These are phyloP conservation scores for Lycophotia porphyrea DNA, from an alignment of 2,888 invertebrate genomes.

Conservation along the genomic window DNA sequence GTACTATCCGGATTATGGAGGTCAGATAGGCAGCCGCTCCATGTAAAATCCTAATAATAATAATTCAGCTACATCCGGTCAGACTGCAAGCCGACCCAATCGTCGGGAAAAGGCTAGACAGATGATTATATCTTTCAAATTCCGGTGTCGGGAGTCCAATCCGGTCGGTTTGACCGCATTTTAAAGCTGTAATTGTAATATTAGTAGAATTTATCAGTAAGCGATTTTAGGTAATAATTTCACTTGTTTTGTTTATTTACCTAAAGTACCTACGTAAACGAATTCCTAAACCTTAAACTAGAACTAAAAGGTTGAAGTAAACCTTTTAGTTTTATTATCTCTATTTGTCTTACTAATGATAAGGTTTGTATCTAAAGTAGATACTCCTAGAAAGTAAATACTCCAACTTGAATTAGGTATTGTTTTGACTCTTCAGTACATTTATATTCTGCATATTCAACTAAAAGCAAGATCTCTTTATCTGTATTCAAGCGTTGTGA, in stretches of 20 bases:
- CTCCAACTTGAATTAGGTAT: conserved; percentile 12
- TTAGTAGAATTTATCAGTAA: not conserved
- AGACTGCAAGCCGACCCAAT: too few species aligned
- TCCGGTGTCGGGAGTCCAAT: too few species aligned
- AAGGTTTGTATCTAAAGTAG: conserved; percentile 16
- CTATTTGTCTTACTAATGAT: conserved; percentile 23
- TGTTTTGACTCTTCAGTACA: not conserved
- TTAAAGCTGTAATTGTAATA: too few species aligned
- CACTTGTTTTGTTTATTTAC: not conserved
- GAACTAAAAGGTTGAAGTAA: not conserved
- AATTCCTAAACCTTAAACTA: not conserved
- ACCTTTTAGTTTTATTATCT: conserved; percentile 31
- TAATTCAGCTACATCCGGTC: too few species aligned
- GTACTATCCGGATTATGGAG: too few species aligned
- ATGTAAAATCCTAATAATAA: too few species aligned
- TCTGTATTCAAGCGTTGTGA: not conserved
- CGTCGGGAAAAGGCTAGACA: too few species aligned
- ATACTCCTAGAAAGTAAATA: not conserved
- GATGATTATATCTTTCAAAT: too few species aligned
- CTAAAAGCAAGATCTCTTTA: conserved; percentile 1
- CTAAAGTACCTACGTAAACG: not conserved
- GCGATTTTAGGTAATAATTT: not conserved
- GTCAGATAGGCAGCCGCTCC: too few species aligned
- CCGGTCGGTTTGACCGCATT: too few species aligned
- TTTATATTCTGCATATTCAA: not conserved